phyloP scores from a whole-genome alignment of 2,113 vertebrate genomes.

The Pelecanoides urinatrix region DNA sequence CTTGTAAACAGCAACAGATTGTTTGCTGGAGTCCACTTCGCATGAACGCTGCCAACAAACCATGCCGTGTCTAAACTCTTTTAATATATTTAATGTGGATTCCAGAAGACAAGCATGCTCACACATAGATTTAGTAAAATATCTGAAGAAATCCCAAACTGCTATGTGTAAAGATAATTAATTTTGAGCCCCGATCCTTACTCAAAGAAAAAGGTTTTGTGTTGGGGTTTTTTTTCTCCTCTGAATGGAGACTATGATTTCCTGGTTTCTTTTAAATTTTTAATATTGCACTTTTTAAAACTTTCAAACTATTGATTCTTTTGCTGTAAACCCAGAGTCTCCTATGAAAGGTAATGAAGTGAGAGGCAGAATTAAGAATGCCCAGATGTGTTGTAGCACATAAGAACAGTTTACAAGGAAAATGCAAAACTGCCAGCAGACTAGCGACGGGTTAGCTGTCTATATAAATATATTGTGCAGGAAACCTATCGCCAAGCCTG shows the following conservation, averaged over 20 bases:
- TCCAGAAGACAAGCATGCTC: not conserved
- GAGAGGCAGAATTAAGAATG: conserved; percentile 65
- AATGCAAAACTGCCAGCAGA: conserved; percentile 57
- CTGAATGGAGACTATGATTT: conserved; percentile 48
- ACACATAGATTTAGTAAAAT: not conserved
- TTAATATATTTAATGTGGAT: not conserved
- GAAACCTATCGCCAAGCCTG: not conserved
- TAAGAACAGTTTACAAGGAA: conserved; percentile 50
- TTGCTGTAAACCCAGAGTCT: conserved; percentile 46
- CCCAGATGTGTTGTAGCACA: conserved; percentile 60
- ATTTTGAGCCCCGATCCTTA: not conserved
- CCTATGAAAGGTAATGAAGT: conserved; percentile 68
- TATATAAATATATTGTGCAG: conserved; percentile 44
- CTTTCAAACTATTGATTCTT: conserved; percentile 58
- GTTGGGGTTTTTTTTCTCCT: not conserved
- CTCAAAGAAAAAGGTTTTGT: conserved; percentile 27
- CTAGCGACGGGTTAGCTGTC: conserved; percentile 13
- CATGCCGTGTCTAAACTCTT: not conserved
- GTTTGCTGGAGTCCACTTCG: not conserved
- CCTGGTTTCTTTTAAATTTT: conserved; percentile 58
- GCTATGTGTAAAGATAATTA: not conserved
- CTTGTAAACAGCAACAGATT: not conserved
- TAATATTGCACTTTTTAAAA: conserved; percentile 61
- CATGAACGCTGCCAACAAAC: not conserved
- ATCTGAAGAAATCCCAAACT: conserved; percentile 3